Evolutionary conservation across 2,888 invertebrate genomes (phyloP).

Genomic region (Synanthedon formicaeformis): DNA sequence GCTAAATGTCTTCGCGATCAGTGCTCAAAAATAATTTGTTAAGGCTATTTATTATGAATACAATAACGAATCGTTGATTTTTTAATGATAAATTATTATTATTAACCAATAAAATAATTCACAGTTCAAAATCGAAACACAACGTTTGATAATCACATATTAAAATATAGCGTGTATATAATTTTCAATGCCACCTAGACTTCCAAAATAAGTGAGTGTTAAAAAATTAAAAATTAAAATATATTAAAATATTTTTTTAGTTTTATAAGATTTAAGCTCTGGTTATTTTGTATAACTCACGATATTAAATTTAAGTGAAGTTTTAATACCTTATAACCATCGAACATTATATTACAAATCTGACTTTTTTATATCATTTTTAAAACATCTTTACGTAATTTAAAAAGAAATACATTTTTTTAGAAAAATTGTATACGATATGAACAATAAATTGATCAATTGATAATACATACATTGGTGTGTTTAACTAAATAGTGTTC

Average conservation of each 20-base stretch:
- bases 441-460: no score
- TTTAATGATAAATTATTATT: constrained; percentile 23
- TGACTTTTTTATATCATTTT: no score
- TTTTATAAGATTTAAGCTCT: no score
- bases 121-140: constrained; percentile 46
- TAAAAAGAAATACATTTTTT: no score
- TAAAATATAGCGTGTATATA: constrained; percentile 30
- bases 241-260: neutral
- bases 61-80: constrained; percentile 37
- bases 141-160: constrained; percentile 44
- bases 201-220: constrained; percentile 7
- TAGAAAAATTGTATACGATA: no score
- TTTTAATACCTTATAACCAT: no score
- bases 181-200: constrained; percentile 41
- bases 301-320: no score
- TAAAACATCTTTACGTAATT: no score
- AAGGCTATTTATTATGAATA: constrained; percentile 19
- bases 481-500: no score
- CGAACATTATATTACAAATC: no score
- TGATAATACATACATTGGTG: no score
- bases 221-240: neutral
- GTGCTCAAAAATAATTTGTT: constrained; percentile 64
- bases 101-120: constrained; percentile 12
- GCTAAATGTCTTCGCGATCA: constrained; percentile 23
- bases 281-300: no score